Percentiles rank a stretch among this genome's conserved stretches.
phyloP scores from a whole-genome alignment of 1,140 invertebrate genomes.

The Papilio machaon region DNA sequence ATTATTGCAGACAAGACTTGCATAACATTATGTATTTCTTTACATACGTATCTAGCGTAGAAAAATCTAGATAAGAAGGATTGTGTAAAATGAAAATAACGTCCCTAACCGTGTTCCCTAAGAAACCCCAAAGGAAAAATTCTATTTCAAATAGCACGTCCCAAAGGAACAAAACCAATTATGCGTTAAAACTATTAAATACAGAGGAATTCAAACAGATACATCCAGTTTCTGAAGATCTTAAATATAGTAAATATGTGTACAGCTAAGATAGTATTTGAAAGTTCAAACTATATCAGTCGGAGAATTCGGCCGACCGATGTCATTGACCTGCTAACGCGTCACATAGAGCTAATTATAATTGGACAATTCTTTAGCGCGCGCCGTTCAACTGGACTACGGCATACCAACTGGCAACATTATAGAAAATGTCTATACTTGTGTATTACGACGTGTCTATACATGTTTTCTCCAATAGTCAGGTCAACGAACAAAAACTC shows the following conservation, averaged over 20 bases:
- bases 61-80: too few species aligned
- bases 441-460: too few species aligned
- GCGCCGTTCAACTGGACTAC: constrained; percentile 44
- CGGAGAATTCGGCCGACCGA: constrained; percentile 38
- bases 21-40: too few species aligned
- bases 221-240: constrained; percentile 2
- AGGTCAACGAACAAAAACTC: too few species aligned
- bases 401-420: constrained; percentile 10
- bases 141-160: too few species aligned
- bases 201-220: not conserved
- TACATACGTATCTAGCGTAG: too few species aligned
- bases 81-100: too few species aligned
- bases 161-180: not conserved
- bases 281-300: constrained; percentile 54
- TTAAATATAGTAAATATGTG: not conserved
- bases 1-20: too few species aligned
- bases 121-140: too few species aligned
- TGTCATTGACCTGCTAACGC: constrained; percentile 78
- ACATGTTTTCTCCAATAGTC: too few species aligned
- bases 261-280: not conserved
- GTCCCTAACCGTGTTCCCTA: too few species aligned
- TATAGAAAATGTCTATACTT: constrained; percentile 35
- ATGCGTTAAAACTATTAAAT: not conserved
- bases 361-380: constrained; percentile 54
- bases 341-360: constrained; percentile 73